Evolutionary conservation across 2,797 vertebrate species (phyloP).

Genomic region (Naso thynnoides): DNA sequence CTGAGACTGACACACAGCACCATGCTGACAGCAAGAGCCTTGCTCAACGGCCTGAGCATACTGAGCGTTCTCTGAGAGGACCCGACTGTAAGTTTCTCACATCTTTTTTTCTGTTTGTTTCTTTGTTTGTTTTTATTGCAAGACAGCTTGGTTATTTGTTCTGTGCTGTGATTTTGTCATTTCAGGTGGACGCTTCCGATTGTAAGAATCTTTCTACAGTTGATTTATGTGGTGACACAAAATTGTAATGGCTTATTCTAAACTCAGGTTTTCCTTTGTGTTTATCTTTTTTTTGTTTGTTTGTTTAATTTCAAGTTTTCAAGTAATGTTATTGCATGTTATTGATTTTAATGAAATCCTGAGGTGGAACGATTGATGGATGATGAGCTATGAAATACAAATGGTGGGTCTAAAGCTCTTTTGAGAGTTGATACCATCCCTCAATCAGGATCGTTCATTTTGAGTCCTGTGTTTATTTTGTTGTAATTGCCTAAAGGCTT

Average conservation of each 20-base stretch:
- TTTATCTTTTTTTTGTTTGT: background rate
- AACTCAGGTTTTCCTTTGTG: too few species aligned
- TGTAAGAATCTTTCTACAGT: conserved; percentile 34
- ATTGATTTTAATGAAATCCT: background rate
- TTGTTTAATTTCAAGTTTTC: too few species aligned
- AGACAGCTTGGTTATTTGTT: background rate
- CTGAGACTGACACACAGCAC: conserved; percentile 2
- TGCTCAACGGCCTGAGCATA: conserved; percentile 34
- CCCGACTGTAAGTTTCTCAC: conserved; percentile 8
- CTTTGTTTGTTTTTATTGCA: too few species aligned
- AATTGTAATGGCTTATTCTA: too few species aligned
- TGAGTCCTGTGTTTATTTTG: too few species aligned
- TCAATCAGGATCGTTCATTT: too few species aligned
- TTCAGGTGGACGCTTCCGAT: background rate
- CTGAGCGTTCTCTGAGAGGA: conserved; percentile 4
- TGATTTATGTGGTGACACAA: background rate
- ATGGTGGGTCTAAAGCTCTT: too few species aligned
- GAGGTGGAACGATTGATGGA: too few species aligned
- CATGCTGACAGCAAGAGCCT: conserved; percentile 42
- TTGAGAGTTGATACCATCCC: too few species aligned
- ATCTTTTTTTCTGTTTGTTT: too few species aligned
- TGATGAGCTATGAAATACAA: too few species aligned
- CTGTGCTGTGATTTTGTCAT: conserved; percentile 26
- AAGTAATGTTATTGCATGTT: background rate
- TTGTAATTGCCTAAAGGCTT: too few species aligned